These are phyloP conservation scores for Cyprinus carpio DNA, from an alignment of 2,113 vertebrate species.

Conservation along the genomic window DNA sequence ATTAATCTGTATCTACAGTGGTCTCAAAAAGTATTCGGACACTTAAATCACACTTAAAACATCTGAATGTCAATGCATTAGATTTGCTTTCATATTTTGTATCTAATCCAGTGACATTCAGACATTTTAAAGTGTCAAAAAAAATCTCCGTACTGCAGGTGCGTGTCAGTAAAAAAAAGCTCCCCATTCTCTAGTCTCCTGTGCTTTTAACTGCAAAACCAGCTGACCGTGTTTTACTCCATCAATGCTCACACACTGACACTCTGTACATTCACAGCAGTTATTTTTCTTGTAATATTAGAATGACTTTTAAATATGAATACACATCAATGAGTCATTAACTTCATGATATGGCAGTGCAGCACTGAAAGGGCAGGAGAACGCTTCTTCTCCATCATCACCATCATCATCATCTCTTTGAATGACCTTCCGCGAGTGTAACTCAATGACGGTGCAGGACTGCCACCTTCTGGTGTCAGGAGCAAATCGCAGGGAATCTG, in stretches of 20 bases:
- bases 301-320: conserved; percentile 53
- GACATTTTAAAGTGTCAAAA: not conserved
- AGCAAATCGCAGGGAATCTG: not conserved
- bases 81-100: not conserved
- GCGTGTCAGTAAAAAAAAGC: too few species aligned
- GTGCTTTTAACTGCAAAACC: conserved; percentile 3
- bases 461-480: conserved; percentile 48
- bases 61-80: not conserved
- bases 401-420: conserved; percentile 49
- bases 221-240: not conserved
- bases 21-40: not conserved
- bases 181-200: not conserved
- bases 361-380: conserved; percentile 49
- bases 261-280: conserved; percentile 8
- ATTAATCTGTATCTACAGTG: not conserved
- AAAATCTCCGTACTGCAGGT: too few species aligned
- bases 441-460: conserved; percentile 9
- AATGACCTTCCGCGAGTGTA: conserved; percentile 41
- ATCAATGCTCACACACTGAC: not conserved
- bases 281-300: conserved; percentile 34
- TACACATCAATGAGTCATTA: conserved; percentile 57
- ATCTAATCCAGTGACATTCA: not conserved
- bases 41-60: not conserved
- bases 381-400: conserved; percentile 25
- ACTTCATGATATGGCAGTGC: conserved; percentile 55